phyloP scores from a whole-genome alignment of 2,797 vertebrate species.

The Argya squamiceps region DNA sequence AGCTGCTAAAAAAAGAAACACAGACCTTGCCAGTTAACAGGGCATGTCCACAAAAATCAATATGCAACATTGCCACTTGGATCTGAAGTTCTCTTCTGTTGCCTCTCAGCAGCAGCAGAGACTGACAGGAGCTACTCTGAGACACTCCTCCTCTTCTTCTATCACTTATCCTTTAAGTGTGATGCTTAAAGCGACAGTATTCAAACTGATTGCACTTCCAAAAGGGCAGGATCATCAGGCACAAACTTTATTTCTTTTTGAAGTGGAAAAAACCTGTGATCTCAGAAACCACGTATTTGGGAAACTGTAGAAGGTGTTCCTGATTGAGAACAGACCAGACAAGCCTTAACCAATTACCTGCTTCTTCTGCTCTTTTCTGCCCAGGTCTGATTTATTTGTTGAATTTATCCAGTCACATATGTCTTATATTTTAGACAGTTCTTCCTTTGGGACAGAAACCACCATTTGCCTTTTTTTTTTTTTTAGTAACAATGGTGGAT shows the following conservation, averaged over 20 bases:
- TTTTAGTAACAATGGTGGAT: background rate
- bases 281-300: background rate
- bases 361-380: background rate
- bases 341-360: background rate
- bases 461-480: background rate
- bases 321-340: background rate
- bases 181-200: background rate
- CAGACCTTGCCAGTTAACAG: background rate
- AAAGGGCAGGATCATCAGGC: background rate
- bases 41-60: background rate
- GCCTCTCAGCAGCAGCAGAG: background rate
- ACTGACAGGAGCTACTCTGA: background rate
- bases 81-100: background rate
- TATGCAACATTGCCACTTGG: background rate
- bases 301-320: background rate
- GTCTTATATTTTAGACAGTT: background rate
- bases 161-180: background rate
- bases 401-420: background rate
- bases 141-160: background rate
- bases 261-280: background rate
- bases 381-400: background rate
- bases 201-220: background rate
- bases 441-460: background rate
- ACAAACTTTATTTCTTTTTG: background rate
- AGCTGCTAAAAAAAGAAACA: constrained; percentile 35